These are phyloP conservation scores for Eurois occulta DNA, from an alignment of 2,888 invertebrate species.

Conservation along the genomic window DNA sequence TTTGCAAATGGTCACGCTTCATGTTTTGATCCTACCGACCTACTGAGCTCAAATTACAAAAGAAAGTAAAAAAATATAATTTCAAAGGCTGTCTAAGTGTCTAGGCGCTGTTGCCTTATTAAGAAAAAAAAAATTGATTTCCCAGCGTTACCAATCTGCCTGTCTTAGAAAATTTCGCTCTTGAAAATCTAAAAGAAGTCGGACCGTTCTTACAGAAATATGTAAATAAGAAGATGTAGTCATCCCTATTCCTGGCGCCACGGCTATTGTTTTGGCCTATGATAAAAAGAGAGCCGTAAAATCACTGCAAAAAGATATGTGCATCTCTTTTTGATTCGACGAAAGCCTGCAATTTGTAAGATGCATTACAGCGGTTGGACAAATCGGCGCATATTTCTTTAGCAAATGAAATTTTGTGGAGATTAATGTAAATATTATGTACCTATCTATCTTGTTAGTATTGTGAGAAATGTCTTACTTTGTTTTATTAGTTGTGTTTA, in stretches of 20 bases:
- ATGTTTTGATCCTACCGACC: not conserved
- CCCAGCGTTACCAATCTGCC: not conserved
- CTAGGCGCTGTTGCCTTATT: rapidly evolving
- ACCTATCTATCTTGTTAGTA: not conserved
- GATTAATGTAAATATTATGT: constrained; percentile 31
- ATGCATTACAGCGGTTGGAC: constrained; percentile 40
- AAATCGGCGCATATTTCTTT: constrained; percentile 55
- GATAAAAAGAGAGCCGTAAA: constrained; percentile 51
- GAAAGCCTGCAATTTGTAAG: constrained; percentile 52
- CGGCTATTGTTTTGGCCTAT: constrained; percentile 52
- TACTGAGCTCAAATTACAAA: not conserved
- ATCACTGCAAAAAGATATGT: constrained; percentile 46
- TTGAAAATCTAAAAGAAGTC: too few relatives aligned
- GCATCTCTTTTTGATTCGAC: constrained; percentile 52
- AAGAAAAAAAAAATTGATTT: not conserved
- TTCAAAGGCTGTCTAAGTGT: not conserved
- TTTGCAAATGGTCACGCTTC: not conserved
- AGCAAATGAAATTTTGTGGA: constrained; percentile 39
- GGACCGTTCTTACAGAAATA: not conserved
- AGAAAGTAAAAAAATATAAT: not conserved
- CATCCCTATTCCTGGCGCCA: constrained; percentile 62
- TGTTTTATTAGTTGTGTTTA: not conserved
- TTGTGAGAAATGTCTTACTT: constrained; percentile 10
- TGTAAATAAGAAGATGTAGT: not conserved
- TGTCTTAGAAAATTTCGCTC: not conserved